Evolutionary conservation across 2,113 vertebrate genomes (phyloP).

Genomic region (Tyto alba): DNA sequence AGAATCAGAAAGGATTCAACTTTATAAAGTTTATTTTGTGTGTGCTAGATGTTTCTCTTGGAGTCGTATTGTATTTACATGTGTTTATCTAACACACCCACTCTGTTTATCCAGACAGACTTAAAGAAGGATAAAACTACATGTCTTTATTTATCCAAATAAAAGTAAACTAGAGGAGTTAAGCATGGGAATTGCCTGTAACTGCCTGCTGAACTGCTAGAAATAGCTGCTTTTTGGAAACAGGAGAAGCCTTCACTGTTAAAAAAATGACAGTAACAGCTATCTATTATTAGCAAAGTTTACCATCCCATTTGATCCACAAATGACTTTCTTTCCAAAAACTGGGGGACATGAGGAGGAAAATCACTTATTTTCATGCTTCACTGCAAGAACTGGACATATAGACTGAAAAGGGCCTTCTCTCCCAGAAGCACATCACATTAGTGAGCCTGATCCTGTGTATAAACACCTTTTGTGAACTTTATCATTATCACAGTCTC

Average conservation of each 20-base stretch:
- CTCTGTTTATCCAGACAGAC: conserved; percentile 40
- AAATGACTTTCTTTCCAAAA: neutral
- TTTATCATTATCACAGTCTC: neutral
- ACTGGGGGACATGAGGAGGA: neutral
- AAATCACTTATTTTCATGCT: neutral
- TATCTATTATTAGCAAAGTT: neutral
- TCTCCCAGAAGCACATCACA: neutral
- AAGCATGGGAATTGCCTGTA: conserved; percentile 24
- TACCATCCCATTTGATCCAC: neutral
- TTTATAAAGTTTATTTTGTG: neutral
- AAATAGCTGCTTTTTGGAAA: conserved; percentile 30
- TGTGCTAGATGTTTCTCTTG: neutral
- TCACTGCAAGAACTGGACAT: neutral
- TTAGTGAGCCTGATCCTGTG: neutral
- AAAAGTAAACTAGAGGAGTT: conserved; percentile 31
- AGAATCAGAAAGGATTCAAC: neutral
- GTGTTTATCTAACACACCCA: neutral
- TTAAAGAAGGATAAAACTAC: conserved; percentile 27
- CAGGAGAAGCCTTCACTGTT: neutral
- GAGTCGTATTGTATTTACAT: neutral
- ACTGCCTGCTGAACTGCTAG: conserved; percentile 8
- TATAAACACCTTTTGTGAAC: neutral
- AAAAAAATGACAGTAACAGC: neutral
- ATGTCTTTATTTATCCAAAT: conserved; percentile 39
- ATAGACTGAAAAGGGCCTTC: neutral